phyloP scores from a whole-genome alignment of 2,797 vertebrate species.

The Pseudochromis fuscus region DNA sequence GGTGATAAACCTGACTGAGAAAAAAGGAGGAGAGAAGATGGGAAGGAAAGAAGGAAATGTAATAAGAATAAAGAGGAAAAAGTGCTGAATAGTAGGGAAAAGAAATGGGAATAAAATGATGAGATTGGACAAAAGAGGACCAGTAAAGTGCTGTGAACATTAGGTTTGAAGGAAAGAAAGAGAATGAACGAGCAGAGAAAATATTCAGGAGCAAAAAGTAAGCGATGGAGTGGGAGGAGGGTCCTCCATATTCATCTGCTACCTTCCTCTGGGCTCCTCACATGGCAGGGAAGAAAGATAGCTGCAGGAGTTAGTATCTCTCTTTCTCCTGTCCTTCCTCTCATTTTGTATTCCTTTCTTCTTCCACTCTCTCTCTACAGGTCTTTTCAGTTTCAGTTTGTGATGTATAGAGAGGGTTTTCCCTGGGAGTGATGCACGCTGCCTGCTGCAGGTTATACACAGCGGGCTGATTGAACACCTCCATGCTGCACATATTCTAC shows the following conservation, averaged over 20 bases:
- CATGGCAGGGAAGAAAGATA: constrained; percentile 63
- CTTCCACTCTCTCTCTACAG: constrained; percentile 53
- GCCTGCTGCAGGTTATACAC: constrained; percentile 68
- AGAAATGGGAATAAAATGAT: neutral
- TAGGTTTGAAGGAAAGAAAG: constrained; percentile 20
- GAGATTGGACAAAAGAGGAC: constrained; percentile 1
- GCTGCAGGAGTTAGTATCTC: constrained; percentile 68
- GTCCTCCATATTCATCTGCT: constrained; percentile 71
- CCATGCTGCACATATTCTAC: constrained; percentile 44
- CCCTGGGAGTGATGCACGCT: constrained; percentile 46
- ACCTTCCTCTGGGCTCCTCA: constrained; percentile 76
- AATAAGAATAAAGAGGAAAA: constrained; percentile 11
- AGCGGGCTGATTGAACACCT: constrained; percentile 59
- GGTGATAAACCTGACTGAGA: constrained; percentile 18
- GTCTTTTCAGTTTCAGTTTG: constrained; percentile 44
- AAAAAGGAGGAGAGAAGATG: neutral
- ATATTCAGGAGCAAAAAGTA: constrained; percentile 29
- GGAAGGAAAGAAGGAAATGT: neutral
- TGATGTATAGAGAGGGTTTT: constrained; percentile 55
- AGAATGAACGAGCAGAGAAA: constrained; percentile 31
- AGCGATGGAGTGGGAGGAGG: constrained; percentile 55
- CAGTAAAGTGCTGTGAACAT: neutral
- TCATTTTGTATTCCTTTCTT: constrained; percentile 75
- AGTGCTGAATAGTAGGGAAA: neutral
- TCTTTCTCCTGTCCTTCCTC: constrained; percentile 59